Base-by-base conservation (phyloP, 2,797 vertebrate genomes). In the Phyllotis vaccarum region DNA sequence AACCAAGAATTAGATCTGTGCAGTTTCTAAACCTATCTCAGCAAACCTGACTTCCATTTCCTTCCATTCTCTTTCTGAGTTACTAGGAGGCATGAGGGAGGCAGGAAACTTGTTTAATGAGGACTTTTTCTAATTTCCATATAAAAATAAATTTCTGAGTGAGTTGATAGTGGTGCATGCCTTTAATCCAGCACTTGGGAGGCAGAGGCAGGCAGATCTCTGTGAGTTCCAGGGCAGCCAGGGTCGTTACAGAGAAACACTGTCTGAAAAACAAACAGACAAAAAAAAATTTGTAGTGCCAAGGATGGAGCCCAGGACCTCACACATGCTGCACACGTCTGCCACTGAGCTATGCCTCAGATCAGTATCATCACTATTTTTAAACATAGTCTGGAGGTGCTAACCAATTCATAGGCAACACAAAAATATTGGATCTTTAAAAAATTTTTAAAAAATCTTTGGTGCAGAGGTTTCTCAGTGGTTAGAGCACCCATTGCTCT, bases 1-100 rank as follows among this genome's bases (percentile, higher is more conserved):
- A 86, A 86, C 72, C 83, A 96, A 86, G 13, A 86, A 95, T 95
- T 91, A 81, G 46, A 86, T 52, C 83, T 1, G 49, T 91, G 93
- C 22, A 79, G 60, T 85, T 92, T 62, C 21, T 79, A 37, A 94
- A 17, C 22, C 10, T 91, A 89, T 70, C 27, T 89, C 62, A 85
- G 40, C 79, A 85, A 92, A 93, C 46, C 40, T 85, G 49, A 12
- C 49, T 56, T 81, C 40, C 62, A 22, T 86, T 94, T 94, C 49
- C 92, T 72, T 89, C 6, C 37, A 17, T 76, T 72, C 8, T 81
- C 10, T 92, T 46, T 62, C 37, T 54, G 62, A 74, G 54, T 90
- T 91, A 80, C 40, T 31, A 27, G 76, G 43, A 37, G 4, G 16
- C 7, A 34, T 43, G n/a, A n/a, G 1, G 31, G 74, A 29, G 54